These are phyloP conservation scores for Escarpia spicata DNA, from an alignment of 2,888 invertebrate genomes.

Conservation along the genomic window DNA sequence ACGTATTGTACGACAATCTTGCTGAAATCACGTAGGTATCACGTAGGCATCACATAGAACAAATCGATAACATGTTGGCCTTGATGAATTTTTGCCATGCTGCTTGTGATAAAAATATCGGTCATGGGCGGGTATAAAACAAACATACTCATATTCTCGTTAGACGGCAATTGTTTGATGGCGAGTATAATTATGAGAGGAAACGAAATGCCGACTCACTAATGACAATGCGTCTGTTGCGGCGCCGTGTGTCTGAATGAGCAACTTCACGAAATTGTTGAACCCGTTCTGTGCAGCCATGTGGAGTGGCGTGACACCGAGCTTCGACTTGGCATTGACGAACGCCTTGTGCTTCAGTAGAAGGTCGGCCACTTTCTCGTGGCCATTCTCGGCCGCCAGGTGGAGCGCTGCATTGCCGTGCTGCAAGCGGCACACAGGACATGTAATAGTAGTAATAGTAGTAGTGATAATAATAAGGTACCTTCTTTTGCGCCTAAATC, in stretches of 20 bases:
- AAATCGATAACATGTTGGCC: no score
- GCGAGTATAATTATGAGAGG: background rate
- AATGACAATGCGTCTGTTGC: constrained; percentile 94
- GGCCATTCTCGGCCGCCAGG: constrained; percentile 89
- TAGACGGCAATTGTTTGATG: no score
- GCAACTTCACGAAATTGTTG: constrained; percentile 85
- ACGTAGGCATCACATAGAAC: no score
- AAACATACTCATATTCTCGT: no score
- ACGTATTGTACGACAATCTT: background rate
- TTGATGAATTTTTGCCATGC: no score
- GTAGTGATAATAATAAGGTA: no score
- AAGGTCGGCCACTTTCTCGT: constrained; percentile 73
- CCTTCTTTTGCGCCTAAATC: no score
- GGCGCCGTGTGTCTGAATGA: constrained; percentile 94
- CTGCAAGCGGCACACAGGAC: constrained; percentile 42
- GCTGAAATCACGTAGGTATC: no score
- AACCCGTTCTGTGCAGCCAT: constrained; percentile 96
- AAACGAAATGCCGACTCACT: constrained; percentile 57
- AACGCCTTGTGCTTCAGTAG: constrained; percentile 95
- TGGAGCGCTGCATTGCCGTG: constrained; percentile 87
- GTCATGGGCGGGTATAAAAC: no score
- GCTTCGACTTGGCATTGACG: constrained; percentile 97
- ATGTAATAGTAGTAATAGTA: background rate
- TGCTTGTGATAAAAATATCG: no score
- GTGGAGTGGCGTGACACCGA: constrained; percentile 97